phyloP scores from a whole-genome alignment of 1,140 invertebrate species.

The Ruditapes philippinarum region DNA sequence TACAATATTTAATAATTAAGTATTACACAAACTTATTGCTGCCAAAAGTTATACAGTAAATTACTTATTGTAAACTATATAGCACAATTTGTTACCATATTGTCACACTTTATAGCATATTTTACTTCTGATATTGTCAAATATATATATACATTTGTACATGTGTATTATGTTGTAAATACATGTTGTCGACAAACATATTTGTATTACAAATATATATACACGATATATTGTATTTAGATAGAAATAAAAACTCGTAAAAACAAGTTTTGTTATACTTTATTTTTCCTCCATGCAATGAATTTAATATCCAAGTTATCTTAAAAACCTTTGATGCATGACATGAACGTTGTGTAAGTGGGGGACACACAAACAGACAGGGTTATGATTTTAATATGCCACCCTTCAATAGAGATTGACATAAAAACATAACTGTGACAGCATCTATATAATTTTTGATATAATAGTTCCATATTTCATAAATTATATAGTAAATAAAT shows the following conservation, averaged over 20 bases:
- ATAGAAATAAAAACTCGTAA: conserved; percentile 44
- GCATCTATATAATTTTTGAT: too few relatives aligned
- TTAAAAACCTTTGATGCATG: too few relatives aligned
- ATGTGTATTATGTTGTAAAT: conserved; percentile 21
- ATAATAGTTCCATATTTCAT: too few relatives aligned
- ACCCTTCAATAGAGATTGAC: too few relatives aligned
- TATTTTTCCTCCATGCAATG: too few relatives aligned
- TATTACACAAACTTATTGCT: neutral
- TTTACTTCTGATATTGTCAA: neutral
- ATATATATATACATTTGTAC: conserved; percentile 8
- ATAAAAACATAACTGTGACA: too few relatives aligned
- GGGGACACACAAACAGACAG: neutral
- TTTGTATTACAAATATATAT: conserved; percentile 51
- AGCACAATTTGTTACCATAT: neutral
- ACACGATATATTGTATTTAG: conserved; percentile 59
- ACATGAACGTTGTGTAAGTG: too few relatives aligned
- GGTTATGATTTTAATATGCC: too few relatives aligned
- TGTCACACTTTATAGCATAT: too few relatives aligned
- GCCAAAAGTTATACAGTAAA: neutral
- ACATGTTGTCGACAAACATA: conserved; percentile 35
- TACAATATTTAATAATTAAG: too few relatives aligned
- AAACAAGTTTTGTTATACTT: neutral
- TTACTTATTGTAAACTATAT: neutral
- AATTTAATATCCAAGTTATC: too few relatives aligned
- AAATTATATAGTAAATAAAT: too few relatives aligned